Evolutionary conservation across 1,140 invertebrate genomes (phyloP), one percentile per base, ranked within the genome.

Genomic region (Rhagoletis pomonella): DNA sequence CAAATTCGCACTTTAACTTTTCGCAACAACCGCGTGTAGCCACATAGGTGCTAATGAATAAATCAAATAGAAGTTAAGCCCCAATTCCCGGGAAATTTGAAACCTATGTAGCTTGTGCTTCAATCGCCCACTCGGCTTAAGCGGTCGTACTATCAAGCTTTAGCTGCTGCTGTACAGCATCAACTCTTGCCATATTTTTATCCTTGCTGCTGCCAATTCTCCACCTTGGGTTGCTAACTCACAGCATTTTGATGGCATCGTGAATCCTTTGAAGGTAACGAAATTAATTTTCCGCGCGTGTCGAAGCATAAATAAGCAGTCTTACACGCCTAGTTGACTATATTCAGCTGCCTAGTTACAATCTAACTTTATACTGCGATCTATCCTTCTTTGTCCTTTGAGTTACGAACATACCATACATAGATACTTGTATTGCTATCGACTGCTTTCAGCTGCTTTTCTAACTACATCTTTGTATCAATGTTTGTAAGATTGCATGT

Each of bases 271-370:
- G 39, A 73, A 73, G 67, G 39, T 73, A 4, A 42, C 42, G 67
- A 73, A 73, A 73, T 73, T 73, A 73, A 73, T 73, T 73, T 73
- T 73, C 67, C 67, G 67, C 67, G 67, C 67, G 67, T 73, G 67
- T 73, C 67, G 67, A 47, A 73, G 67, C 67, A 73, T 73, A 73
- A 73, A 73, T 73, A 73, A 73, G 12, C 67, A 73, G 67, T 73
- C 42, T 73, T 73, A 44, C 67, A 73, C 67, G 67, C 67, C 67
- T 73, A 73, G 67, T 73, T 73, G 67, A 73, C 67, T 73, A 73
- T 47, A 17, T n/a, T 73, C 42, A 73, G 67, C 67, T 73, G 67
- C 67, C 44, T 73, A 44, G 12, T 14, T 73, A 73, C 42, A 73
- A 19, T 73, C 67, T 73, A 44, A 44, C 67, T 42, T 73, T 73